Evolutionary conservation across 2,888 invertebrate species (phyloP).

Genomic region (Lordiphosa fenestrarum): DNA sequence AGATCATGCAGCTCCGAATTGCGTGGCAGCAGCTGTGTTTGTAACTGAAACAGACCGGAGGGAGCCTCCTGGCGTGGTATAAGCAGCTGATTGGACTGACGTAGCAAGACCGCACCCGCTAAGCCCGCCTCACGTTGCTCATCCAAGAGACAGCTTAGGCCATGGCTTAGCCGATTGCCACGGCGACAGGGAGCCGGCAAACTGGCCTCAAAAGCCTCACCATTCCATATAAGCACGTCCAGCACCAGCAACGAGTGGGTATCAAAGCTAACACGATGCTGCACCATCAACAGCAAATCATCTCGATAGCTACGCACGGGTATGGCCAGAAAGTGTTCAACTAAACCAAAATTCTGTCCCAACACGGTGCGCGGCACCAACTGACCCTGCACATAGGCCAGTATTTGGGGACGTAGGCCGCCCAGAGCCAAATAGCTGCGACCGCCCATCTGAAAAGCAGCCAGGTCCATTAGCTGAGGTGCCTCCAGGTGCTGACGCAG

Average conservation of each 20-base stretch:
- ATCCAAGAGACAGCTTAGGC: conserved; percentile 77
- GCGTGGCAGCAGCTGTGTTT: conserved; percentile 69
- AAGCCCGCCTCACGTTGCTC: conserved; percentile 72
- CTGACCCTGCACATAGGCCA: conserved; percentile 75
- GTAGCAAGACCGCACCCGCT: conserved; percentile 69
- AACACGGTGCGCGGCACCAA: conserved; percentile 76
- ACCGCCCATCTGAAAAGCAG: conserved; percentile 79
- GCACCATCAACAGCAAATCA: conserved; percentile 79
- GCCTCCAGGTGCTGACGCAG: conserved; percentile 55
- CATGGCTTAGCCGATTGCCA: conserved; percentile 56
- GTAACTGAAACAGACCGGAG: conserved; percentile 75
- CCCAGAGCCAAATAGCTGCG: conserved; percentile 78
- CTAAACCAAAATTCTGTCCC: conserved; percentile 76
- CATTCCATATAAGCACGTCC: conserved; percentile 80
- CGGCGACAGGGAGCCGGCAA: conserved; percentile 74
- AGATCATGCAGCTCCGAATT: conserved; percentile 76
- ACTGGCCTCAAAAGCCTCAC: conserved; percentile 77
- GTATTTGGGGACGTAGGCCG: conserved; percentile 75
- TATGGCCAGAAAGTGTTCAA: conserved; percentile 77
- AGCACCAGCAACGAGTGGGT: conserved; percentile 76
- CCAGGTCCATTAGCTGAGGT: conserved; percentile 65
- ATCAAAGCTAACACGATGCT: conserved; percentile 78
- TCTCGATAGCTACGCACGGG: conserved; percentile 79
- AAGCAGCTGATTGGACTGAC: conserved; percentile 61
- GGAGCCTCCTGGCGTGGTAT: conserved; percentile 75